Evolutionary conservation across 1,140 invertebrate genomes (phyloP), one percentile per base, ranked within the genome.

Genomic region (Drosophila quadrilineata): DNA sequence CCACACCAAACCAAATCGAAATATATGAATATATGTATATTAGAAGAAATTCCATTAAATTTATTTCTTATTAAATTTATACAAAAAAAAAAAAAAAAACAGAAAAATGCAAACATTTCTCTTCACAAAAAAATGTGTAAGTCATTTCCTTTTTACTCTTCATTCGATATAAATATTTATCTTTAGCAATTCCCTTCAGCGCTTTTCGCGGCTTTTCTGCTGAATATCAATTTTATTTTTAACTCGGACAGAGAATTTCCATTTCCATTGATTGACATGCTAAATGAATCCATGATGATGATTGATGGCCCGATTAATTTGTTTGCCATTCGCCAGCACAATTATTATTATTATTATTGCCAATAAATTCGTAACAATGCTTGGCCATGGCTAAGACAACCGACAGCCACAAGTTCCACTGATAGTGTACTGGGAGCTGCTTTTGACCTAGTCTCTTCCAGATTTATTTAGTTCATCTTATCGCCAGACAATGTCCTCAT

Each of bases 1-100:
- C 60, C 67, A 70, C 45, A 49, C 57, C 40, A 40, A 65, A n/a
- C n/a, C n/a, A n/a, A n/a, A n/a, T n/a, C n/a, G n/a, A 70, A 71
- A 63, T 71, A 71, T 71, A 71, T 45, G 46, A 56, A 68, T 68
- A 68, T 63, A 75, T 67, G 41, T 29, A 40, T 33, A 59, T 49
- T 66, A 45, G 16, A 62, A 66, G 6, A 17, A 41, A 66, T 29
- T 29, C 17, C 21, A 29, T n/a, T 6, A 3, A 12, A 19, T 33
- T 6, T 14, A 52, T 40, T 49, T 54, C 14, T 26, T 40, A 6
- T 24, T 9, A 19, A 22, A 19, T 35, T n/a, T n/a, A n/a, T n/a
- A n/a, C n/a, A n/a, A n/a, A n/a, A n/a, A n/a, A n/a, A n/a, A n/a
- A n/a, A n/a, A n/a, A n/a, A n/a, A n/a, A n/a, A n/a, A n/a, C n/a